Base-by-base conservation (phyloP, 1,140 invertebrate species). In the Teleogryllus occipitalis region DNA sequence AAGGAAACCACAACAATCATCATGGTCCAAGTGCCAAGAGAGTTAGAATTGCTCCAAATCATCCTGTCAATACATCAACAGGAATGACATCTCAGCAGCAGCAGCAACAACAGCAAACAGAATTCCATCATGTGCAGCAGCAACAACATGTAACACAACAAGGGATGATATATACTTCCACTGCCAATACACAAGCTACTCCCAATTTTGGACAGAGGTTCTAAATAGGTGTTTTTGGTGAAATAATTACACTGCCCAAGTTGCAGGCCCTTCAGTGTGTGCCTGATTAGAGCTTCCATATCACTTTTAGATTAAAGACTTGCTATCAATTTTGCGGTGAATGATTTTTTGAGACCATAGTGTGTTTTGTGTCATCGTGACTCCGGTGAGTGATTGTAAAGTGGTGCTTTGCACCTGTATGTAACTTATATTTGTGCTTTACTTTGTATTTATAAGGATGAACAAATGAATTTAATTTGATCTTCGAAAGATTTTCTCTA, bases 21-120 rank as follows among this genome's bases (percentile, higher is more conserved):
- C 88, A 85, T 18, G 89, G 87, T 8, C 89, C 88, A 49, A 89
- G 88, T 81, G 89, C 90, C 0, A 92, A 92, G 84, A 84, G 91
- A 80, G 90, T 91, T 81, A 85, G 91, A 77, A 86, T 92, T 85
- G 88, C 88, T 80, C 88, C 88, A 3, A 88, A 88, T 8, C 88
- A 88, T 78, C 82, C 82, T 77, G 80, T 81, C 6, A 83, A 78
- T 75, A 81, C 81, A 14, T 80, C 81, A 47, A 79, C 81, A 21
- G 81, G 75, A 27, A 79, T 83, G 82, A 74, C 82, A 86, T 82
- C 84, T 14, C 89, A 87, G 84, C 86, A 87, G 7, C 86, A 87
- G 8, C 85, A 84, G 72, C 84, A 86, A 79, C 83, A 85, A 75
- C 86, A 88, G 80, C 86, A 86, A 81, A 85, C 86, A 74, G 86